Percentiles rank a stretch among this genome's conserved stretches.
These are phyloP conservation scores for Melinopterus prodromus DNA, from an alignment of 2,888 invertebrate genomes.

Conservation along the genomic window DNA sequence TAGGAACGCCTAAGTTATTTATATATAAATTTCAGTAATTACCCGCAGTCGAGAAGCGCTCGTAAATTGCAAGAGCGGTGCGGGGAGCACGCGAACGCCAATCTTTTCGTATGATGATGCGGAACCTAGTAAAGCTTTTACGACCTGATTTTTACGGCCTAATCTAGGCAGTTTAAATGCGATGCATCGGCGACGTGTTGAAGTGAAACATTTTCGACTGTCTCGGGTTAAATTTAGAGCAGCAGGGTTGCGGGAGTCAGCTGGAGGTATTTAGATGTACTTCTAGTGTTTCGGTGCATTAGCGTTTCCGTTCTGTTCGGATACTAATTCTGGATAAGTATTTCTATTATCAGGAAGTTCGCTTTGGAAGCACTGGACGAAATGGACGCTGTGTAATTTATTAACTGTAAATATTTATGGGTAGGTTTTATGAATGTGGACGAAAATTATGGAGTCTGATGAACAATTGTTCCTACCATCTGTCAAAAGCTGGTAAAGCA, in stretches of 20 bases:
- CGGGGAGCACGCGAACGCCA: neutral
- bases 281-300: constrained; percentile 4
- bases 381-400: too few species aligned
- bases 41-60: neutral
- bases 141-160: neutral
- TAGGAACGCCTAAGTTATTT: neutral
- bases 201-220: neutral
- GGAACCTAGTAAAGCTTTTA: neutral
- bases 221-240: neutral
- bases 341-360: too few species aligned
- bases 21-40: constrained; percentile 4
- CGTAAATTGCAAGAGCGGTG: neutral
- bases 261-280: neutral
- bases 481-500: too few species aligned
- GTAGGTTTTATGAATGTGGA: too few species aligned
- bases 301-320: neutral
- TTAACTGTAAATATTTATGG: too few species aligned
- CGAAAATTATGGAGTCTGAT: too few species aligned
- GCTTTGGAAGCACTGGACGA: too few species aligned
- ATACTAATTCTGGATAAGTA: neutral
- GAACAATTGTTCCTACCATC: too few species aligned
- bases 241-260: neutral
- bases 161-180: neutral
- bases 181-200: neutral
- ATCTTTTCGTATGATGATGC: neutral